A percentile compares a stretch with the other conserved stretches of the same genome.
phyloP scores from a whole-genome alignment of 1,140 invertebrate species.

The Grapholita molesta region DNA sequence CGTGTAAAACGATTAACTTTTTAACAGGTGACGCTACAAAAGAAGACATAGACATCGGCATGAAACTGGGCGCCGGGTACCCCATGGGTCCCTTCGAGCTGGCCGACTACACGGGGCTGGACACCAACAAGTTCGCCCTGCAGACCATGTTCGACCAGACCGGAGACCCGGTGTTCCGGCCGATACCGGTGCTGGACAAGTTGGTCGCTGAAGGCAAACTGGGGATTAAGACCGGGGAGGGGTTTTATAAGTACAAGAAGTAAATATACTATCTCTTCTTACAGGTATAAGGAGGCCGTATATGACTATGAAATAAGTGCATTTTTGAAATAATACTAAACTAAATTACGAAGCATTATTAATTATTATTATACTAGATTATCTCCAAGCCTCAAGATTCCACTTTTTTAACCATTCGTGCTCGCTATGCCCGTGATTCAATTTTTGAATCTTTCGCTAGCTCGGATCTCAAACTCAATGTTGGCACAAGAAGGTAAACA shows the following conservation, averaged over 20 bases:
- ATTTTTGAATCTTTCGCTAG: no score
- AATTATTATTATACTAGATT: no score
- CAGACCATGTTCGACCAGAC: slow-evolving; percentile 87
- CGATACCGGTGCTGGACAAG: slow-evolving; percentile 82
- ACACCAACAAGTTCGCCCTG: slow-evolving; percentile 82
- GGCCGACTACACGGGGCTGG: slow-evolving; percentile 88
- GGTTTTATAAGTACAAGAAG: slow-evolving; percentile 90
- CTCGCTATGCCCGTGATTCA: no score
- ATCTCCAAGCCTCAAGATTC: no score
- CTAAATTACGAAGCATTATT: no score
- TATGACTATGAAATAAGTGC: no score
- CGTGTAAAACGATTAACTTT: slow-evolving; percentile 19
- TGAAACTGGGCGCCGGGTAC: slow-evolving; percentile 91
- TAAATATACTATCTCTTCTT: slow-evolving; percentile 42
- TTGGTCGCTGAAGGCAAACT: slow-evolving; percentile 89
- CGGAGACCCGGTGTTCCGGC: slow-evolving; percentile 84
- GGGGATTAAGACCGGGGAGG: slow-evolving; percentile 90
- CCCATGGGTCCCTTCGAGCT: slow-evolving; percentile 93
- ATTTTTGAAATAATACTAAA: no score
- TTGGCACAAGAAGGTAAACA: no score
- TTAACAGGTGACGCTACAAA: slow-evolving; percentile 81
- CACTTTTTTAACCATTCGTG: no score
- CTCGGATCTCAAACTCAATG: no score
- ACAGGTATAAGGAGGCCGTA: no score
- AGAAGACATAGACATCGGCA: slow-evolving; percentile 89